phyloP scores from a whole-genome alignment of 2,888 invertebrate species.

The Parnassius smintheus region DNA sequence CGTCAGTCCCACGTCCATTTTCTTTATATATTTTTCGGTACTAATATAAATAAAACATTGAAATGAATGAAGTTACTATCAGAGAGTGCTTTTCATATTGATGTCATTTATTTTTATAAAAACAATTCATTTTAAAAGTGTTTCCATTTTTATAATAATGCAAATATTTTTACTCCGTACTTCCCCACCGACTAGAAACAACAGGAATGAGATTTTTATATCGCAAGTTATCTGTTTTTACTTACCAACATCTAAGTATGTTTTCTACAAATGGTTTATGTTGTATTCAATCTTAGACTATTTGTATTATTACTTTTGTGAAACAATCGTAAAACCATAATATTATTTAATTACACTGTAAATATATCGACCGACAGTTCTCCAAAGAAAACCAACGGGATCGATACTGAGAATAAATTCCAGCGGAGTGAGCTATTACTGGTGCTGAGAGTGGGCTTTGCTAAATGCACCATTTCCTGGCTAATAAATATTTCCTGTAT shows the following conservation, averaged over 20 bases:
- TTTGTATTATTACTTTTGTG: too few relatives aligned
- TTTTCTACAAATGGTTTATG: too few relatives aligned
- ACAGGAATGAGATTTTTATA: too few relatives aligned
- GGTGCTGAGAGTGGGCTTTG: constrained; percentile 9
- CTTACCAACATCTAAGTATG: too few relatives aligned
- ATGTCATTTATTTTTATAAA: not conserved
- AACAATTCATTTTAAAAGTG: not conserved
- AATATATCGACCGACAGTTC: constrained; percentile 16
- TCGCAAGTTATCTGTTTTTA: too few relatives aligned
- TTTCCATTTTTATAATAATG: too few relatives aligned
- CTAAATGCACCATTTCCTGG: constrained; percentile 25
- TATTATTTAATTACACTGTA: constrained; percentile 16
- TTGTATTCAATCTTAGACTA: too few relatives aligned
- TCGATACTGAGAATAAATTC: constrained; percentile 25
- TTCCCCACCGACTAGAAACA: too few relatives aligned
- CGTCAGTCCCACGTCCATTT: constrained; percentile 4
- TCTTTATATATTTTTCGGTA: constrained; percentile 1
- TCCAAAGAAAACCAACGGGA: constrained; percentile 19
- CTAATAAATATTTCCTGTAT: constrained; percentile 25
- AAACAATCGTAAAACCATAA: not conserved
- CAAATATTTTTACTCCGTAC: too few relatives aligned
- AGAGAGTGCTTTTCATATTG: not conserved
- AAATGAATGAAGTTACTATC: not conserved
- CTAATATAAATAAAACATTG: not conserved
- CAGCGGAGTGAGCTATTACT: constrained; percentile 21